Conservation (phyloP, 2,797 vertebrate genomes). For the Characodon lateralis region DNA sequence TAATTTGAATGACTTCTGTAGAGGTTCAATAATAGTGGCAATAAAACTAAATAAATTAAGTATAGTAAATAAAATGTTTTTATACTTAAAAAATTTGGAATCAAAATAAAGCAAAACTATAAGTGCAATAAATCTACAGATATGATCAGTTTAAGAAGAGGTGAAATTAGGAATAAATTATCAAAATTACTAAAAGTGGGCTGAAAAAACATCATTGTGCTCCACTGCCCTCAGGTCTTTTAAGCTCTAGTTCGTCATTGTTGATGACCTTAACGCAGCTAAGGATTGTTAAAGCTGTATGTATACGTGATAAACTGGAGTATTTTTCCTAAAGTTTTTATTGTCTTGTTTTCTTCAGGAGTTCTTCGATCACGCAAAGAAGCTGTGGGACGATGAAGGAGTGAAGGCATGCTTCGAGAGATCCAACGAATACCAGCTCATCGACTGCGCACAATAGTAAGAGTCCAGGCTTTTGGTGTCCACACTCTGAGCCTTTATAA, state of each 20-base stretch:
- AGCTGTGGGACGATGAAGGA: conserved; percentile 98
- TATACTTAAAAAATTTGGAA: background rate
- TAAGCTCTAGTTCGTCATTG: background rate
- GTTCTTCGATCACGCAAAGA: conserved; percentile 99
- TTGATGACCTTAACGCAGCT: background rate
- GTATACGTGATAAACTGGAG: background rate
- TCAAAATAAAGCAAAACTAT: too few relatives aligned
- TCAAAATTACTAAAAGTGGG: background rate
- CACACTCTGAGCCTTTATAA: conserved; percentile 2
- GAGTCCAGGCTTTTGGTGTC: conserved; percentile 61
- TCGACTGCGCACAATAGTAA: conserved; percentile 99
- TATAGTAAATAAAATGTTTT: background rate
- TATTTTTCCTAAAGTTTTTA: conserved; percentile 7
- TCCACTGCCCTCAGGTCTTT: background rate
- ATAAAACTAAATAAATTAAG: background rate
- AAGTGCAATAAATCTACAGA: too few relatives aligned
- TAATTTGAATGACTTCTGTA: background rate
- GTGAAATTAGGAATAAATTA: too few relatives aligned
- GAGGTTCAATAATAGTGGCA: background rate
- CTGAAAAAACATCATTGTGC: background rate
- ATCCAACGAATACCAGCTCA: conserved; percentile 98
- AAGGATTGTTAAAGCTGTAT: background rate
- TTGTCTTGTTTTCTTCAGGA: conserved; percentile 80
- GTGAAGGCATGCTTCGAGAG: conserved; percentile 98
- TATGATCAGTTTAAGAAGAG: too few relatives aligned